Base-by-base conservation (phyloP, 2,888 invertebrate genomes). In the Keiferia lycopersicella region DNA sequence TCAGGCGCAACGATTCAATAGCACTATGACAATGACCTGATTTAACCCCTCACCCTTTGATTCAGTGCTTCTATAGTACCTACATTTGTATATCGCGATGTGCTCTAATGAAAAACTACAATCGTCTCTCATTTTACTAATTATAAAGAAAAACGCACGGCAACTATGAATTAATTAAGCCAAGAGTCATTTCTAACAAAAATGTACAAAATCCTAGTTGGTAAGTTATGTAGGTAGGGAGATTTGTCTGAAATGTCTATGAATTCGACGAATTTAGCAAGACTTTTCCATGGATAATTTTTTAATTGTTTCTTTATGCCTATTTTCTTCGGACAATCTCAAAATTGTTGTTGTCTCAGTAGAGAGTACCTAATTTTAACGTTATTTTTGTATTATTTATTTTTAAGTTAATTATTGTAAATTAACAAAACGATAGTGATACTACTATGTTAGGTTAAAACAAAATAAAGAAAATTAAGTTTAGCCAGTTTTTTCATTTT, bases 341-440 rank as follows among this genome's bases (percentile, higher is more conserved):
- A 84, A 83, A 51, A 82, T 84, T 86, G 84, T 88, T 87, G 85
- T 86, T 84, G 84, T 86, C 83, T 78, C 69, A 63, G 67, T 68
- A 70, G 82, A 80, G 80, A 80, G 74, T 85, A n/a, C n/a, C n/a
- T n/a, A 83, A 84, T 80, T 83, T 79, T 86, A 85, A 86, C 81
- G 86, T 88, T 91, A 87, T 86, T 84, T 85, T 88, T 87, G 80
- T 87, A 89, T 89, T 91, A 91, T 91, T 91, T 91, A 91, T 91
- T 91, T 82, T 79, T 83, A 90, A 90, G 88, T 83, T 87, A 87
- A 87, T 82, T 79, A 80, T 84, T 91, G 90, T 91, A 88, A 89
- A 91, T 87, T 90, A 91, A 91, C 89, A 89, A 88, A n/a, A 84
- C 76, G 73, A 77, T 89, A 89, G 89, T 83, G 79, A 82, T 86